A percentile compares a stretch with the other conserved stretches of the same genome.
Evolutionary conservation across 2,797 vertebrate genomes (phyloP).

Genomic region (Streptopelia turtur): DNA sequence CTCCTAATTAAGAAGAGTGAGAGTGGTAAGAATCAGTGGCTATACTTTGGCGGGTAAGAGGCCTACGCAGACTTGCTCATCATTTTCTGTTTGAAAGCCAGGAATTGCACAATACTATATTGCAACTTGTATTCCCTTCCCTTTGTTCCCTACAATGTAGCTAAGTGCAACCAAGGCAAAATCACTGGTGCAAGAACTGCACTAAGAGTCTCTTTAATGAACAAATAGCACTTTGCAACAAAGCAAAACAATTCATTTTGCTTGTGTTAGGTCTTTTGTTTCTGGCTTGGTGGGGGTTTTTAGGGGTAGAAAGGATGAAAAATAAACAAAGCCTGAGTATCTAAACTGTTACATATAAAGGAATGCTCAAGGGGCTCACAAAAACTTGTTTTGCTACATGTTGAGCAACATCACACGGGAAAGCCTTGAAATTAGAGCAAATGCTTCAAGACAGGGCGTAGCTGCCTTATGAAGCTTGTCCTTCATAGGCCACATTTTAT

Average conservation of each 20-base stretch:
- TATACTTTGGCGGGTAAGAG: neutral
- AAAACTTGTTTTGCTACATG: conserved; percentile 50
- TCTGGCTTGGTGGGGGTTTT: fast-evolving
- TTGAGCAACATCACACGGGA: conserved; percentile 48
- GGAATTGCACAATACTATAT: conserved; percentile 29
- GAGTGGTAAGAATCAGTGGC: neutral
- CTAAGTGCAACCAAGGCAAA: neutral
- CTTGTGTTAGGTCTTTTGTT: neutral
- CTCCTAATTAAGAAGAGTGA: neutral
- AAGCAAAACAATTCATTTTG: neutral
- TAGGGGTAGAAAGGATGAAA: fast-evolving
- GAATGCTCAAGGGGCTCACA: conserved; percentile 41
- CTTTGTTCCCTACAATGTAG: neutral
- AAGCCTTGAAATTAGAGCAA: conserved; percentile 50
- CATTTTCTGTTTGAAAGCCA: conserved; percentile 26
- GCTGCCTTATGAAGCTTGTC: neutral
- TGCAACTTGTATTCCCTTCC: conserved; percentile 3
- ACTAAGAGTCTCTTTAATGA: neutral
- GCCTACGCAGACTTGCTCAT: neutral
- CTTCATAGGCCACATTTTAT: neutral
- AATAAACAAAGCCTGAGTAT: neutral
- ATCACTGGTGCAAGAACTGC: neutral
- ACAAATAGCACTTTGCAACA: neutral
- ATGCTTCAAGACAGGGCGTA: conserved; percentile 49
- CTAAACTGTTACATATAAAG: neutral